Evolutionary conservation across 2,888 invertebrate genomes (phyloP).

Genomic region (Tetheella fluctuosa): DNA sequence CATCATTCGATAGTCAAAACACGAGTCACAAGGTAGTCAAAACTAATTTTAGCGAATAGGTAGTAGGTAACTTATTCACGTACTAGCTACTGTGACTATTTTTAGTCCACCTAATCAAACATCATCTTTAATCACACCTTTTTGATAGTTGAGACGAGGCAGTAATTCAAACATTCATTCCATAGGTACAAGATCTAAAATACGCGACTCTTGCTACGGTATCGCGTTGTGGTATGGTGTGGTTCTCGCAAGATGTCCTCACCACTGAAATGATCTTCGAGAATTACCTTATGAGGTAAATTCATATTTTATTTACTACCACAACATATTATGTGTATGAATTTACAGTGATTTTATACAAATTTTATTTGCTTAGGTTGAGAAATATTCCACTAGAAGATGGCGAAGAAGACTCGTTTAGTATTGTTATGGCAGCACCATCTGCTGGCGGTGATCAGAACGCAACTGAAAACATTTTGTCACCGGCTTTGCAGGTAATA

Average conservation of each 20-base stretch:
- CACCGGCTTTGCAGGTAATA: constrained; percentile 90
- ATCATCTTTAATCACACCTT: neutral
- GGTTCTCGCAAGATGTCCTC: constrained; percentile 99
- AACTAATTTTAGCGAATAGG: no score
- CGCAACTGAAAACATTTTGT: constrained; percentile 90
- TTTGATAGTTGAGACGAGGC: neutral
- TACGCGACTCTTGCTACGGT: constrained; percentile 99
- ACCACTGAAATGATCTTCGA: constrained; percentile 99
- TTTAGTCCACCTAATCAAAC: no score
- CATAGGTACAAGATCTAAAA: constrained; percentile 94
- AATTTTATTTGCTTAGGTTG: constrained; percentile 78
- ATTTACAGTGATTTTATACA: constrained; percentile 13
- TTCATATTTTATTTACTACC: constrained; percentile 3
- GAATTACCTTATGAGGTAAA: constrained; percentile 90
- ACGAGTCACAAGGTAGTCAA: no score
- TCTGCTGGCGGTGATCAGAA: constrained; percentile 83
- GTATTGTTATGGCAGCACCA: constrained; percentile 84
- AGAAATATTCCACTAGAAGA: constrained; percentile 95
- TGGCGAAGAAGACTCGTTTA: constrained; percentile 90
- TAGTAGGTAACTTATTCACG: no score
- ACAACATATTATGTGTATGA: neutral
- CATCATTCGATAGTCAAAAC: no score
- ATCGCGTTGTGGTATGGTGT: constrained; percentile 99
- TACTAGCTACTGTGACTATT: no score
- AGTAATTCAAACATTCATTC: constrained; percentile 8